phyloP scores from a whole-genome alignment of 2,797 vertebrate species.

The Prionace glauca region DNA sequence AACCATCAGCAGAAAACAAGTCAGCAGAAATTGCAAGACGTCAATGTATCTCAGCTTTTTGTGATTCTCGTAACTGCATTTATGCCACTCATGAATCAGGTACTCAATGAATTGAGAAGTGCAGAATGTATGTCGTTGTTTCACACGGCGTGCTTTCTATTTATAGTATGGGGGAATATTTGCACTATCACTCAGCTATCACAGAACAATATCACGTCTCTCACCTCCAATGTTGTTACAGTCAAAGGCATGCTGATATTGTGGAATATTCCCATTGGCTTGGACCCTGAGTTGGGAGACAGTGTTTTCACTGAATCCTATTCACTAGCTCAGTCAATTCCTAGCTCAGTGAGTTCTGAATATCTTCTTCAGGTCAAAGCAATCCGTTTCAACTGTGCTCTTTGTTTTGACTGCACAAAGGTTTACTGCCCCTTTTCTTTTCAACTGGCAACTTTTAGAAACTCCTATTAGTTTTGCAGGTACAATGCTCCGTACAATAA shows the following conservation, averaged over 20 bases:
- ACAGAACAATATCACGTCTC: background rate
- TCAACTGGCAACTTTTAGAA: background rate
- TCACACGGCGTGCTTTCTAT: background rate
- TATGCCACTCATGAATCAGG: background rate
- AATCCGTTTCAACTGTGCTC: background rate
- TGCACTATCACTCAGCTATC: background rate
- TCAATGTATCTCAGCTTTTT: background rate
- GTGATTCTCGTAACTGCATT: background rate
- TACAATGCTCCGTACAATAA: background rate
- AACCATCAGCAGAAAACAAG: background rate
- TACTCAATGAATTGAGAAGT: background rate
- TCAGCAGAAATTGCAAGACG: background rate
- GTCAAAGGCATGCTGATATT: background rate
- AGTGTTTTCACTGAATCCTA: background rate
- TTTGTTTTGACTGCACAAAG: background rate
- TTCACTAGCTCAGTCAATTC: background rate
- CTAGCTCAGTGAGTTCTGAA: background rate
- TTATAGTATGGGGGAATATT: background rate
- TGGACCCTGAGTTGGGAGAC: background rate
- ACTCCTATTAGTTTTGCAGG: background rate
- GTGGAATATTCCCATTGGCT: background rate
- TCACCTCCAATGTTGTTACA: background rate
- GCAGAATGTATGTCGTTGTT: background rate
- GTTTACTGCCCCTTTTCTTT: background rate
- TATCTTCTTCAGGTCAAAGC: background rate